These are phyloP conservation scores for Colletes collaris DNA, from an alignment of 2,888 invertebrate species.

Conservation along the genomic window DNA sequence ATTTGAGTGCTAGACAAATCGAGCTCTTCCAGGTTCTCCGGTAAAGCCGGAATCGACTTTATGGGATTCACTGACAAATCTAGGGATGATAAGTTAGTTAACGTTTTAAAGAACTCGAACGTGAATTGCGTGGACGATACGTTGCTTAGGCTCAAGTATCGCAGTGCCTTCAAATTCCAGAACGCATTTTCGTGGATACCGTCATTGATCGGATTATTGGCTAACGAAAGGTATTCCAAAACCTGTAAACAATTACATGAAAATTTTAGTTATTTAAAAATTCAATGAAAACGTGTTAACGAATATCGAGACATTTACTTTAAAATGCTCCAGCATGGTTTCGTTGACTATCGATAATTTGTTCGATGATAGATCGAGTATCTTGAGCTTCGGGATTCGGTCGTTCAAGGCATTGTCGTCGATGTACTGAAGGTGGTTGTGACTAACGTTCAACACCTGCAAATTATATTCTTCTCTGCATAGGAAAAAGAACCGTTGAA, in stretches of 20 bases:
- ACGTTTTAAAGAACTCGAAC: slow-evolving; percentile 72
- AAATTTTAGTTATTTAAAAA: not conserved
- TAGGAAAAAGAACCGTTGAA: slow-evolving; percentile 84
- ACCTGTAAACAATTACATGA: slow-evolving; percentile 65
- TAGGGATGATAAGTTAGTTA: slow-evolving; percentile 72
- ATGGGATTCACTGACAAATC: slow-evolving; percentile 84
- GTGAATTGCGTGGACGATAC: slow-evolving; percentile 73
- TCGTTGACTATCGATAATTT: slow-evolving; percentile 77
- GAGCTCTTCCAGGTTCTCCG: slow-evolving; percentile 85
- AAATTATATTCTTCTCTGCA: slow-evolving; percentile 94
- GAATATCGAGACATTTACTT: slow-evolving; percentile 65
- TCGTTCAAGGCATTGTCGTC: slow-evolving; percentile 82
- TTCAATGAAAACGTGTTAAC: not conserved
- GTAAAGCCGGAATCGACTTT: slow-evolving; percentile 84
- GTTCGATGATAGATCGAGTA: slow-evolving; percentile 79
- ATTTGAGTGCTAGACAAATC: slow-evolving; percentile 87
- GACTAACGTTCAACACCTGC: slow-evolving; percentile 93
- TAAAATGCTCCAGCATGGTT: slow-evolving; percentile 79
- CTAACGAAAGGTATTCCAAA: slow-evolving; percentile 76
- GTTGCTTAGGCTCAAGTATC: slow-evolving; percentile 75
- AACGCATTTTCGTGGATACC: slow-evolving; percentile 79
- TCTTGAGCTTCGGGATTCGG: slow-evolving; percentile 75
- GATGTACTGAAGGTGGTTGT: slow-evolving; percentile 92
- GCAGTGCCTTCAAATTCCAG: slow-evolving; percentile 69
- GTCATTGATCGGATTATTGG: slow-evolving; percentile 78